Evolutionary conservation across 2,113 vertebrate genomes (phyloP).

Genomic region (rabbit (Oryctolagus cuniculus)): DNA sequence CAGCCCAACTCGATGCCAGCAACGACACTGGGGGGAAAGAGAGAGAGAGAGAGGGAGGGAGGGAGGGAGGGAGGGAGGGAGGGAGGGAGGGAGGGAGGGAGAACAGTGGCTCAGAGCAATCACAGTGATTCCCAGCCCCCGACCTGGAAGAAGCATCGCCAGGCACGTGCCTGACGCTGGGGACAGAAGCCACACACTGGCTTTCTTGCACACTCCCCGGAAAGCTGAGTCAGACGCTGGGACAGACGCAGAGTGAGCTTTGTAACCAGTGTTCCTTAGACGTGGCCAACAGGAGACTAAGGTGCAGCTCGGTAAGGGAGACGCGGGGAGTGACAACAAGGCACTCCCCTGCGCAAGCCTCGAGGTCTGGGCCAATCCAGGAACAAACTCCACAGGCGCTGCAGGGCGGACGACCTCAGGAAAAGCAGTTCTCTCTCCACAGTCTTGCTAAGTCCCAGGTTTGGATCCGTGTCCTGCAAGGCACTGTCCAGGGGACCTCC

Average conservation of each 20-base stretch:
- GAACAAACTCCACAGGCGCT: neutral
- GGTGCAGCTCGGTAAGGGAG: neutral
- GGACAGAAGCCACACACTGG: fast-evolving
- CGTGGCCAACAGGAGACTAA: neutral
- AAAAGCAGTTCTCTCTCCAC: neutral
- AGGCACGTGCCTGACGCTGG: no score
- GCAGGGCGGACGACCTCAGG: neutral
- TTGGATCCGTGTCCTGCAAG: neutral
- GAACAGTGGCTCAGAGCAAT: neutral
- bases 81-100: no score
- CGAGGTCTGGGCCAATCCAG: neutral
- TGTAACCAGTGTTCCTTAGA: neutral
- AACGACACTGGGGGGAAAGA: no score
- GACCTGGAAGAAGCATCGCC: fast-evolving
- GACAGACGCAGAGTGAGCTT: neutral
- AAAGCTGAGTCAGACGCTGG: neutral
- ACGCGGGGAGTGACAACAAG: neutral
- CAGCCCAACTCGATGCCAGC: no score
- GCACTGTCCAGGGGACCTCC: no score
- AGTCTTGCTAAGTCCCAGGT: neutral
- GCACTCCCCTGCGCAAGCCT: neutral
- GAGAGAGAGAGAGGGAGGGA: no score
- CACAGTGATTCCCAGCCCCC: neutral
- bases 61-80: fast-evolving
- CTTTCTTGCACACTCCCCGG: neutral